Percentiles rank a stretch among this genome's conserved stretches.
phyloP scores from a whole-genome alignment of 2,797 vertebrate species.

The Merluccius polli region DNA sequence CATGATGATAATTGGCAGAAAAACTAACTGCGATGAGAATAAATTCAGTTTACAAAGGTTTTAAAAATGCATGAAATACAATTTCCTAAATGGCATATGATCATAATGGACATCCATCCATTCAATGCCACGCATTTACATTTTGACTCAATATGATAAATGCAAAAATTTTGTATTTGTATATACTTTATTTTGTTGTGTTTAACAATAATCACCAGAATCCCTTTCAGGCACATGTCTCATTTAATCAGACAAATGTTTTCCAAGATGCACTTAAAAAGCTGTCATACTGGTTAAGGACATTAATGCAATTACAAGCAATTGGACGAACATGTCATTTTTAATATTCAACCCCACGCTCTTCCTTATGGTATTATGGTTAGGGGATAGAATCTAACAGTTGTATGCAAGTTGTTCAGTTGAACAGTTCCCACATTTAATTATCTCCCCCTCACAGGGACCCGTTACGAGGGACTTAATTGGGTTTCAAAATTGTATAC shows the following conservation, averaged over 20 bases:
- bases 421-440: conserved; percentile 37
- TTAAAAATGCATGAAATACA: too few species aligned
- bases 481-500: conserved; percentile 56
- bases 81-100: neutral
- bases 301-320: neutral
- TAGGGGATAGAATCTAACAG: neutral
- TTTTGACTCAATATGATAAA: neutral
- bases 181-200: too few species aligned
- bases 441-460: conserved; percentile 40
- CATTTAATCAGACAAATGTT: neutral
- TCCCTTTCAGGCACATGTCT: neutral
- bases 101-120: too few species aligned
- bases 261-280: neutral
- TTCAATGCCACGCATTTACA: neutral
- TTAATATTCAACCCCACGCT: neutral
- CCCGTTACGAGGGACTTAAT: conserved; percentile 45
- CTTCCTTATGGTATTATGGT: neutral
- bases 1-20: too few species aligned
- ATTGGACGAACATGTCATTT: neutral
- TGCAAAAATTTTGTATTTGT: neutral
- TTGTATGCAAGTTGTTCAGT: conserved; percentile 33
- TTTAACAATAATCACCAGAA: neutral
- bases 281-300: neutral
- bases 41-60: too few species aligned
- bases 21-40: too few species aligned